Evolutionary conservation across 1,140 invertebrate species (phyloP).

Genomic region (Arctopsyche grandis): DNA sequence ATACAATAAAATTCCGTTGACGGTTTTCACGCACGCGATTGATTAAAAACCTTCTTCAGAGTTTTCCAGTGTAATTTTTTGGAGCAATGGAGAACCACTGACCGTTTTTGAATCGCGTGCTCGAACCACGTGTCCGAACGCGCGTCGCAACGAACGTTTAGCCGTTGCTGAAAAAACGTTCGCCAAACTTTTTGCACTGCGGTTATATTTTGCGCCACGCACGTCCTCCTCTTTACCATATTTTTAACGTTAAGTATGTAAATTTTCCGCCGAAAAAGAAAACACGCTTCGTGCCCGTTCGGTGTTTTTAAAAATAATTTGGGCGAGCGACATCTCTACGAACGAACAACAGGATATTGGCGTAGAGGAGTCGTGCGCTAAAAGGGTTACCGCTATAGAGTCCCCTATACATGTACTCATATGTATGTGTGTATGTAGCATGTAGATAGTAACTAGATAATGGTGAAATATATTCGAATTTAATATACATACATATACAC

Average conservation of each 20-base stretch:
- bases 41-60: no score
- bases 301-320: slow-evolving; percentile 9
- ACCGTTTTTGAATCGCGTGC: background rate
- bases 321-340: background rate
- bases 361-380: no score
- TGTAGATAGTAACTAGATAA: no score
- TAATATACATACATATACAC: background rate
- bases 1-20: background rate
- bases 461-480: background rate
- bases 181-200: background rate
- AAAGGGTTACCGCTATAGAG: no score
- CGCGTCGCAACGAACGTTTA: background rate
- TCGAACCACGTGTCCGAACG: background rate
- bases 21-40: background rate
- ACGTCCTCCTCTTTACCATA: slow-evolving; percentile 30
- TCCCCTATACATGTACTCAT: no score
- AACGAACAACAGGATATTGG: background rate
- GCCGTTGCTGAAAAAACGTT: background rate
- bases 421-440: no score
- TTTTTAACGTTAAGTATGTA: slow-evolving; percentile 29
- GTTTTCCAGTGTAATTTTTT: background rate
- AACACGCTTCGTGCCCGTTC: background rate
- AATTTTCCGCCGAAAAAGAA: slow-evolving; percentile 22
- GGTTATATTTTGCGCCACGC: background rate
- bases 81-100: background rate